A percentile compares a stretch with the other conserved stretches of the same genome.
Evolutionary conservation across 2,888 invertebrate genomes (phyloP).

Genomic region (Eristalis intricaria): DNA sequence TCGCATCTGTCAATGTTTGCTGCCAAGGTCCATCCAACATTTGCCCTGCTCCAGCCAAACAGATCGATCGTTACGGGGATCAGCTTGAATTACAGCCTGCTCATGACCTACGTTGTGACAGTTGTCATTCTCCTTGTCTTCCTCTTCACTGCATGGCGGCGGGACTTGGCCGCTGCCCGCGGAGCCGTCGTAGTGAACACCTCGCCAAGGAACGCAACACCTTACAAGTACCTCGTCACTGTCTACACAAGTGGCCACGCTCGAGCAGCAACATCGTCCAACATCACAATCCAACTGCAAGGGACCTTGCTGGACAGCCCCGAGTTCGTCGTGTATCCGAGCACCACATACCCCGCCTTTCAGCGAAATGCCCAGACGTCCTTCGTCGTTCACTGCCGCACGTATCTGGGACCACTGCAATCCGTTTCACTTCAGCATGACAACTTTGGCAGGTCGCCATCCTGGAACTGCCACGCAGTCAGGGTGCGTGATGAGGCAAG

Average conservation of each 20-base stretch:
- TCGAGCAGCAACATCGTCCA: constrained; percentile 73
- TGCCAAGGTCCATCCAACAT: constrained; percentile 53
- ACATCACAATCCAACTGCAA: constrained; percentile 70
- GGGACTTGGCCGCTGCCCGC: not conserved
- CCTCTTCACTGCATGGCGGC: constrained; percentile 40
- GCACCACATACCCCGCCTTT: constrained; percentile 34
- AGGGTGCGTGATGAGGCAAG: constrained; percentile 65
- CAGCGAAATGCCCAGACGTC: constrained; percentile 33
- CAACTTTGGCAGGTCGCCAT: constrained; percentile 74
- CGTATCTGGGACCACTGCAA: constrained; percentile 50
- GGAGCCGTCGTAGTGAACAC: constrained; percentile 1
- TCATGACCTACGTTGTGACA: constrained; percentile 22
- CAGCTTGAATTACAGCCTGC: constrained; percentile 57
- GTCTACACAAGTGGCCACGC: constrained; percentile 74
- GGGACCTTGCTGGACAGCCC: constrained; percentile 42
- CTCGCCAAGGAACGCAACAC: constrained; percentile 8
- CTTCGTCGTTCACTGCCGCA: constrained; percentile 8
- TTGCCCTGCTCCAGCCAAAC: not conserved
- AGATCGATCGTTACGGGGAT: constrained; percentile 41
- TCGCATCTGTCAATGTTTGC: constrained; percentile 73
- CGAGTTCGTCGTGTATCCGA: constrained; percentile 61
- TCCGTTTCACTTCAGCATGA: constrained; percentile 71
- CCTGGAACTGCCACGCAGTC: constrained; percentile 75
- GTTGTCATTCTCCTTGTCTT: not conserved
- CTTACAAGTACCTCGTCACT: constrained; percentile 61